Evolutionary conservation across 2,113 vertebrate species (phyloP), one percentile per base, ranked within the genome.

Genomic region (Pithys albifrons): DNA sequence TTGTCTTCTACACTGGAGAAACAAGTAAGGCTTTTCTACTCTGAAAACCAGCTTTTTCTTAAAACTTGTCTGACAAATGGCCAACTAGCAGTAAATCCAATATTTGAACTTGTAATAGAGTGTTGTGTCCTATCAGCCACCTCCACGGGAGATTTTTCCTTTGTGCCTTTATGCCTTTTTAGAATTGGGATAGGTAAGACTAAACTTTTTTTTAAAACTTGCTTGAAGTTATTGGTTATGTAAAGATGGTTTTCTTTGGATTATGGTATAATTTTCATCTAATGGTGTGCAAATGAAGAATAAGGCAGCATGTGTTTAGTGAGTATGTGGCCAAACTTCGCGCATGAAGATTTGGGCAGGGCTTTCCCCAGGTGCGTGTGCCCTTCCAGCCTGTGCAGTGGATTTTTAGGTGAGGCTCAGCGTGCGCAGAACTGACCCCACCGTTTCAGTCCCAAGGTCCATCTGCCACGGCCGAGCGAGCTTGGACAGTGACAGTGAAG

Each of bases 51-150:
- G 2, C 1, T 19, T 80, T 75, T 49, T 76, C 24, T 86, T 58
- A 69, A n/a, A 20, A 9, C 1, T 65, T 75, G 12, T 14, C 15
- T 67, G n/a, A 51, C 8, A 73, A 84, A 84, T 43, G 18, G 2
- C 22, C 10, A 16, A 71, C 89, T 80, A 95, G n/a, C 19, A 91
- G 28, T n/a, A 91, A 94, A 95, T 71, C 37, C 46, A 70, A 4
- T 61, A 76, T 65, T 46, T 83, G 51, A 27, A 33, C 19, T 88
- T 66, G 33, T 48, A 69, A 79, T 65, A 20, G 27, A 83, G 52
- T 2, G 0, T 8, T 73, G 9, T 57, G 28, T 73, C 9, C 9
- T 67, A 41, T 6, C 0, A 2, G 7, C 5, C 9, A 72, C 25
- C 15, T 79, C 45, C 28, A 18, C 5, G 23, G 41, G 7, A 76